A percentile compares a stretch with the other conserved stretches of the same genome.
Evolutionary conservation across 2,888 invertebrate genomes (phyloP).

Genomic region (Pyrochroa serraticornis): DNA sequence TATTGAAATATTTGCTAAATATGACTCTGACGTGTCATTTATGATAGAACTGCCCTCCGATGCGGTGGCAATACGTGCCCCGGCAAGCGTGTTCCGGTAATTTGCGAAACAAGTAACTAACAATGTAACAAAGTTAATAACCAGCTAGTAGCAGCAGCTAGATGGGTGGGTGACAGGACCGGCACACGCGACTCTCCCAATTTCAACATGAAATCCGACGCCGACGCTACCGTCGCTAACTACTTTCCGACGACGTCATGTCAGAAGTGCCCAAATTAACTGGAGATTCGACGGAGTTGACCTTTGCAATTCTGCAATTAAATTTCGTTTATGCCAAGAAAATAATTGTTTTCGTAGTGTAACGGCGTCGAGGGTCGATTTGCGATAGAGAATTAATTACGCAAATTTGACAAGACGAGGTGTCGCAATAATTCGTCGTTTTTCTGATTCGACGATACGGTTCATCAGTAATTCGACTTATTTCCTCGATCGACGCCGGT

Average conservation of each 20-base stretch:
- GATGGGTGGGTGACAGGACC: constrained; percentile 34
- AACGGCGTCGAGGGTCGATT: not conserved
- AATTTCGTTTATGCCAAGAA: no score
- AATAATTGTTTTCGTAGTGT: no score
- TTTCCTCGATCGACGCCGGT: constrained; percentile 50
- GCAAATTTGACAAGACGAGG: constrained; percentile 1
- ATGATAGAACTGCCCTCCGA: constrained; percentile 32
- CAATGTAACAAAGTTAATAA: constrained; percentile 58
- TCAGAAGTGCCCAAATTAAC: constrained; percentile 26
- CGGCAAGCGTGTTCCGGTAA: constrained; percentile 51
- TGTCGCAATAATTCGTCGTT: constrained; percentile 15
- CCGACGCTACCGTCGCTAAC: constrained; percentile 35
- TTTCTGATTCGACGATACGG: constrained; percentile 35
- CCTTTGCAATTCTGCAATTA: no score
- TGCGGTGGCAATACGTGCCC: constrained; percentile 52
- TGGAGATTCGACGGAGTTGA: constrained; percentile 1
- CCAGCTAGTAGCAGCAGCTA: constrained; percentile 35
- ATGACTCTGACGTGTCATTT: constrained; percentile 44
- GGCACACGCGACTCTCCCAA: constrained; percentile 43
- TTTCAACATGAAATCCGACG: constrained; percentile 29
- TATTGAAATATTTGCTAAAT: constrained; percentile 48
- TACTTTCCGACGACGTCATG: constrained; percentile 23
- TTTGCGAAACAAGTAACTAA: constrained; percentile 57
- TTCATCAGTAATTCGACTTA: constrained; percentile 51
- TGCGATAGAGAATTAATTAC: constrained; percentile 10